These are phyloP conservation scores for Melanophora roralis DNA, from an alignment of 2,888 invertebrate genomes.

Conservation along the genomic window DNA sequence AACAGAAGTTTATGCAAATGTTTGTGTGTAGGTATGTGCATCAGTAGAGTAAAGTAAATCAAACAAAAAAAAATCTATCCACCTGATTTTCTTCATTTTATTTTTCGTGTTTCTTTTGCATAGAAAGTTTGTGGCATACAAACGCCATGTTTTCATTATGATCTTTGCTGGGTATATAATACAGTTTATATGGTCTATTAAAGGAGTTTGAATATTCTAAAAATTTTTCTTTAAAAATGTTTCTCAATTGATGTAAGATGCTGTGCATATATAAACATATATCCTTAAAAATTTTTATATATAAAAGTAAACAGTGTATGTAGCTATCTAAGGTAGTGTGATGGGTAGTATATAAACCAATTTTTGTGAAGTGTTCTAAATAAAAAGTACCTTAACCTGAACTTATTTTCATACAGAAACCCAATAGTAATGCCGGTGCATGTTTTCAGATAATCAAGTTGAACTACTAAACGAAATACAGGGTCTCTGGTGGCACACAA, in stretches of 20 bases:
- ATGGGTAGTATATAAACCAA: no score
- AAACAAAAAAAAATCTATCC: constrained; percentile 29
- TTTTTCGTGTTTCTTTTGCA: constrained; percentile 15
- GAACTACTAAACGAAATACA: no score
- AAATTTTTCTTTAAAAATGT: constrained; percentile 17
- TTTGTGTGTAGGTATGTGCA: constrained; percentile 24
- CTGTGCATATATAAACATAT: no score
- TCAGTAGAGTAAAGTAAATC: constrained; percentile 39
- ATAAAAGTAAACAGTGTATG: no score
- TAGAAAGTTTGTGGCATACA: constrained; percentile 31
- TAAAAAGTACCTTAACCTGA: no score
- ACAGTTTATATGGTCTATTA: constrained; percentile 58
- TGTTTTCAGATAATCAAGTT: no score
- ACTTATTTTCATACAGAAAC: no score
- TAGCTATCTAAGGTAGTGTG: no score
- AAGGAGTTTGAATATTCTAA: constrained; percentile 44
- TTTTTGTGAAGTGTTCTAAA: no score
- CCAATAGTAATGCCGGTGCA: no score
- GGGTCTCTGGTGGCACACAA: no score
- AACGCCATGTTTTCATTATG: constrained; percentile 58
- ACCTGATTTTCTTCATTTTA: constrained; percentile 7
- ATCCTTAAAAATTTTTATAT: no score
- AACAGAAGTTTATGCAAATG: constrained; percentile 50
- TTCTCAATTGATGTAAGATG: constrained; percentile 31
- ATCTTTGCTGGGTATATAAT: constrained; percentile 35